phyloP scores from a whole-genome alignment of 2,113 vertebrate genomes.

The Athene noctua region DNA sequence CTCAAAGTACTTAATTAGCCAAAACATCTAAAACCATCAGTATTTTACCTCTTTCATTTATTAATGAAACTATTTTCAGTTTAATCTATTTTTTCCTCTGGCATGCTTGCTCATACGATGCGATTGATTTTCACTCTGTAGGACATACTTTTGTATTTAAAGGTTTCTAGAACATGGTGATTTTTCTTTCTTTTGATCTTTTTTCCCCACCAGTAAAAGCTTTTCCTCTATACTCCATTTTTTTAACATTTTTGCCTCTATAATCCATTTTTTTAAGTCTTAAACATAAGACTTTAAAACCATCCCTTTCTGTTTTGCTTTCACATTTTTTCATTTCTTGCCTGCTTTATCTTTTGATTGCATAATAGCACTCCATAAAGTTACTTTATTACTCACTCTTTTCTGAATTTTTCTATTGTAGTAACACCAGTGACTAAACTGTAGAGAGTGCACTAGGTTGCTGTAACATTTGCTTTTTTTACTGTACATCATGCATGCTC shows the following conservation, averaged over 20 bases:
- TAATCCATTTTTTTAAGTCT: background rate
- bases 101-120: background rate
- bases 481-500: background rate
- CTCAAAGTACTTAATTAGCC: background rate
- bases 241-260: background rate
- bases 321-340: background rate
- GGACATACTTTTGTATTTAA: background rate
- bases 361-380: background rate
- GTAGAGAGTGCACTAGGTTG: background rate
- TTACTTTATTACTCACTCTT: background rate
- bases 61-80: background rate
- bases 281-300: background rate
- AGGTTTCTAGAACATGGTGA: background rate
- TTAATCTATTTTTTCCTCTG: conserved; percentile 23
- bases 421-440: background rate
- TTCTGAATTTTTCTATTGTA: background rate
- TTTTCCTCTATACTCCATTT: background rate
- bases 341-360: background rate
- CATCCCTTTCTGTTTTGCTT: background rate
- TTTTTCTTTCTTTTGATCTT: conserved; percentile 15
- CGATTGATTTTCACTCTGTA: background rate
- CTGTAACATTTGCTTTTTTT: background rate
- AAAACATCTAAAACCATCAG: background rate
- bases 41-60: conserved; percentile 5
- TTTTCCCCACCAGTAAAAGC: background rate